phyloP scores from a whole-genome alignment of 2,888 invertebrate species.

The Platycnemis pennipes region DNA sequence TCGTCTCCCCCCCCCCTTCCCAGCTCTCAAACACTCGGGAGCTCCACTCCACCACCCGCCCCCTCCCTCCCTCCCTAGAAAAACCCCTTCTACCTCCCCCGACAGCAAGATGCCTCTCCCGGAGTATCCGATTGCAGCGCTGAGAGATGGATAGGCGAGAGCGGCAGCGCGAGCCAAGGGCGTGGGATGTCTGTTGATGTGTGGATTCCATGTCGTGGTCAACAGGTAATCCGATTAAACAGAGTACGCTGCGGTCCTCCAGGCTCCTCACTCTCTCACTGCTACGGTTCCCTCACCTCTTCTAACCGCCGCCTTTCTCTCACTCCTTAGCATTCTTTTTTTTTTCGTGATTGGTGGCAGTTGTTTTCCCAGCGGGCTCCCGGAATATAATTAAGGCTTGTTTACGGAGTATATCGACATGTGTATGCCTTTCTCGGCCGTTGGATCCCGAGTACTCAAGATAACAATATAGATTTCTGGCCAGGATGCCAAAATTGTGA shows the following conservation, averaged over 20 bases:
- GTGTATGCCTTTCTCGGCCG: too few species aligned
- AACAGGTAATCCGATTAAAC: constrained; percentile 28
- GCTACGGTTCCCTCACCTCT: not conserved
- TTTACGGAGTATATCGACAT: not conserved
- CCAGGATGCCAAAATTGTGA: not conserved
- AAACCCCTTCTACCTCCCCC: not conserved
- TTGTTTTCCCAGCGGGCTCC: not conserved
- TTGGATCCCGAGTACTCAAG: not conserved
- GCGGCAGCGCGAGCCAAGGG: not conserved
- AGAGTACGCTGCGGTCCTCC: not conserved
- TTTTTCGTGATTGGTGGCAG: not conserved
- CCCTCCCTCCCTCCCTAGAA: too few species aligned
- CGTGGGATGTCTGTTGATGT: constrained; percentile 10
- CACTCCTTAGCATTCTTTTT: not conserved
- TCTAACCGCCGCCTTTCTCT: not conserved
- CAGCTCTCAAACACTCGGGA: not conserved
- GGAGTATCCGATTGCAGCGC: constrained; percentile 5
- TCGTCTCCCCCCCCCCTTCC: too few species aligned
- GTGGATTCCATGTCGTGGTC: constrained; percentile 35
- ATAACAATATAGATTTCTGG: not conserved
- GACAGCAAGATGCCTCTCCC: not conserved
- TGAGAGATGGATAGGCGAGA: not conserved
- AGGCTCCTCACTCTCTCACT: not conserved
- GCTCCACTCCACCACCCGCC: too few species aligned
- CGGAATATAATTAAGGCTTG: not conserved